phyloP scores from a whole-genome alignment of 1,140 invertebrate species.

The Drosophila miranda region DNA sequence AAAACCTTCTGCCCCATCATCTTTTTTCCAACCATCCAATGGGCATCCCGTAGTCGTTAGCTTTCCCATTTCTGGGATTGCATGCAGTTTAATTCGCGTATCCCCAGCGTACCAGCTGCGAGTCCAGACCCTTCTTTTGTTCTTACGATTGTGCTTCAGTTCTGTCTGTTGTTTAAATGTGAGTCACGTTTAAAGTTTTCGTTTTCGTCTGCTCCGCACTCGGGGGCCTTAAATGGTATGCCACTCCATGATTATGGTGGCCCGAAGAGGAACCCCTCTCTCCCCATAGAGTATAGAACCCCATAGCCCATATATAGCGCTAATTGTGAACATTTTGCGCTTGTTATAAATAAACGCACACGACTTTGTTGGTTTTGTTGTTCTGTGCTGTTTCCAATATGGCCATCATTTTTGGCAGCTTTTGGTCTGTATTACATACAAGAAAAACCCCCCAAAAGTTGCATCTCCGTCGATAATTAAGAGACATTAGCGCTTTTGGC shows the following conservation, averaged over 20 bases:
- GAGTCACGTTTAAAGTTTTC: constrained; percentile 74
- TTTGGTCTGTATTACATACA: background rate
- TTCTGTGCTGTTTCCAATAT: constrained; percentile 15
- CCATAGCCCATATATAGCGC: constrained; percentile 66
- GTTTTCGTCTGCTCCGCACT: constrained; percentile 25
- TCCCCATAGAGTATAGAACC: constrained; percentile 8
- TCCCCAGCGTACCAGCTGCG: background rate
- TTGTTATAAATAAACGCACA: constrained; percentile 71
- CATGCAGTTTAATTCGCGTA: constrained; percentile 67
- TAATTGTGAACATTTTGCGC: constrained; percentile 77
- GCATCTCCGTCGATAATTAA: constrained; percentile 40
- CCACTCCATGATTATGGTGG: constrained; percentile 37
- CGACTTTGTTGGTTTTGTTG: constrained; percentile 30
- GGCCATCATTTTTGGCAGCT: constrained; percentile 35
- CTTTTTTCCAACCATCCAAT: too few species aligned
- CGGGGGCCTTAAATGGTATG: constrained; percentile 62
- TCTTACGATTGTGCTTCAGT: background rate
- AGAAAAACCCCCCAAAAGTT: background rate
- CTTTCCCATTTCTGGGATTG: constrained; percentile 8
- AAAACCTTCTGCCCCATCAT: too few species aligned
- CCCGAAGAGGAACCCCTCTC: constrained; percentile 10
- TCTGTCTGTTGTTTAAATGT: constrained; percentile 54
- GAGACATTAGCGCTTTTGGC: constrained; percentile 45
- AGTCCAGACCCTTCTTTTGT: constrained; percentile 9
- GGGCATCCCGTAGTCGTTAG: too few species aligned